Percentiles rank a stretch among this genome's conserved stretches.
These are phyloP conservation scores for Tromatobia lineatoria DNA, from an alignment of 2,888 invertebrate genomes.

Conservation along the genomic window DNA sequence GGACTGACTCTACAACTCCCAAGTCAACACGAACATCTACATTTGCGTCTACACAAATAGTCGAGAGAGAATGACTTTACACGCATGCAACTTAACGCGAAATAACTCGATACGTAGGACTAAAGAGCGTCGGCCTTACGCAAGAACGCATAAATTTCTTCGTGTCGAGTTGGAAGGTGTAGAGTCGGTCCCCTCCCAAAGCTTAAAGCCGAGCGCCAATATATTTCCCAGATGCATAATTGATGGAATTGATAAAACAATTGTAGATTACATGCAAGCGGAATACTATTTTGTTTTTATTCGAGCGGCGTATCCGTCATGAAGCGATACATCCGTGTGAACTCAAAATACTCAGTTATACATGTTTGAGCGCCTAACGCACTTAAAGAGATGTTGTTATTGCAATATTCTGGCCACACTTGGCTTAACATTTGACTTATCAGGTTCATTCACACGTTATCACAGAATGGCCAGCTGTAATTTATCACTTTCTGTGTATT, in stretches of 20 bases:
- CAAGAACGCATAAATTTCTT: no score
- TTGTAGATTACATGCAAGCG: background rate
- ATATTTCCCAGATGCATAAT: background rate
- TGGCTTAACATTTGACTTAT: background rate
- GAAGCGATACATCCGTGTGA: conserved; percentile 61
- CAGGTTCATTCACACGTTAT: background rate
- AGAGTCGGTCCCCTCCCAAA: no score
- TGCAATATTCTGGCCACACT: background rate
- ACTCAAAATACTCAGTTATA: conserved; percentile 59
- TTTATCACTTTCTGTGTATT: background rate
- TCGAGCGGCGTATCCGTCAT: background rate
- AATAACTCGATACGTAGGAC: no score
- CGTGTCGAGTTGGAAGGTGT: no score
- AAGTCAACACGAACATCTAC: no score
- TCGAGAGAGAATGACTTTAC: no score
- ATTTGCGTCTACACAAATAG: no score
- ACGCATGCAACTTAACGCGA: no score
- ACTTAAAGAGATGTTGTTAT: background rate
- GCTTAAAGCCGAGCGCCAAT: no score
- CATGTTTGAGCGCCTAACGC: background rate
- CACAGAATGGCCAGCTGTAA: background rate
- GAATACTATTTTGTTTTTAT: background rate
- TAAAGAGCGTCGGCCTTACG: no score
- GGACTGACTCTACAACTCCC: no score
- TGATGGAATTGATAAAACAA: background rate